A percentile compares a stretch with the other conserved stretches of the same genome.
These are phyloP conservation scores for Eptesicus fuscus DNA, from an alignment of 2,113 vertebrate genomes.

Conservation along the genomic window DNA sequence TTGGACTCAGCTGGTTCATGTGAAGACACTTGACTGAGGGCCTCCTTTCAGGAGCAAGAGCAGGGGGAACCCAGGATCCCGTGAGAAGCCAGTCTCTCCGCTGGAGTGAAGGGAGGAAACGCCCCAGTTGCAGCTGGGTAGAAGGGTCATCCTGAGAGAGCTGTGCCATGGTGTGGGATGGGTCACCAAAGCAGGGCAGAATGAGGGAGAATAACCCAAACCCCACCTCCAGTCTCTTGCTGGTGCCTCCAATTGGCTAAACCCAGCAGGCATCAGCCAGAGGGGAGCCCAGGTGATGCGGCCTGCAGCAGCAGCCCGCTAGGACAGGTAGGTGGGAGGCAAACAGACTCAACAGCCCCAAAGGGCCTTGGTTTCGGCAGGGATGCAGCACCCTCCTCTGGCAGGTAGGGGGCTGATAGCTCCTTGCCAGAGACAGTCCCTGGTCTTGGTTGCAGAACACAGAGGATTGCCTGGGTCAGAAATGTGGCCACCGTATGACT, in stretches of 20 bases:
- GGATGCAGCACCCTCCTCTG: background rate
- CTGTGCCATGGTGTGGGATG: background rate
- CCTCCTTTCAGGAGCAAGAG: no score
- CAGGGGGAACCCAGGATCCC: background rate
- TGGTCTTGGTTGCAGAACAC: background rate
- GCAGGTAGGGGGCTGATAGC: background rate
- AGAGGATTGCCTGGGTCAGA: background rate
- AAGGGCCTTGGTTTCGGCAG: background rate
- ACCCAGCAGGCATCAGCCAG: background rate
- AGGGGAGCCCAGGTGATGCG: accelerated
- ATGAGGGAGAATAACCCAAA: background rate
- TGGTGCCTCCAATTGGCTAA: background rate
- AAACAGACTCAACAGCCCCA: background rate
- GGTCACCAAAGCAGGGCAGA: background rate
- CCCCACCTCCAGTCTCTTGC: background rate
- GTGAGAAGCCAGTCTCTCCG: background rate
- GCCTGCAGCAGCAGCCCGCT: no score
- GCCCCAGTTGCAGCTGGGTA: background rate
- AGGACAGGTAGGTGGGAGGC: background rate
- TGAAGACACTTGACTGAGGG: background rate
- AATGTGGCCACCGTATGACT: accelerated
- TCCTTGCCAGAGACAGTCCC: background rate
- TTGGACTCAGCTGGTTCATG: background rate
- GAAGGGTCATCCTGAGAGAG: accelerated
- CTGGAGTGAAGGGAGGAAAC: background rate